Conservation (phyloP, 2,888 invertebrate species). For the Drosophila emarginata region DNA sequence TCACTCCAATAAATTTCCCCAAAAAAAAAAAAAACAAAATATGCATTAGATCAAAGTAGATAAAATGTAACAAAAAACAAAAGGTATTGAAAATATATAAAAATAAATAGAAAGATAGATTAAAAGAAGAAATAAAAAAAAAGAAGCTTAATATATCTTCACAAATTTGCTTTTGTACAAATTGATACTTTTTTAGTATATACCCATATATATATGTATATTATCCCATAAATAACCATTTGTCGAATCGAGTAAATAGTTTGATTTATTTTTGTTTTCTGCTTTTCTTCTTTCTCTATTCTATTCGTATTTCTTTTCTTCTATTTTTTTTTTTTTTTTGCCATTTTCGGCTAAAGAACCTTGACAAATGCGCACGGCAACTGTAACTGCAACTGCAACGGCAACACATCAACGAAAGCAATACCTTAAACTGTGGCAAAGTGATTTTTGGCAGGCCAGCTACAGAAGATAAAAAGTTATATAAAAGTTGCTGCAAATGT, state of each 20-base stretch:
- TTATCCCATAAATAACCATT: not conserved
- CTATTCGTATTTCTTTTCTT: too few relatives aligned
- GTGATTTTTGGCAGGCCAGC: slow-evolving; percentile 59
- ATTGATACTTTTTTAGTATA: not conserved
- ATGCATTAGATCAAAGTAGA: too few relatives aligned
- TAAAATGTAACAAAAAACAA: too few relatives aligned
- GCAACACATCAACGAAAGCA: slow-evolving; percentile 82
- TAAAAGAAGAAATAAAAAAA: too few relatives aligned
- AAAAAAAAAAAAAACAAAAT: too few relatives aligned
- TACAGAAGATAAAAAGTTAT: slow-evolving; percentile 42
- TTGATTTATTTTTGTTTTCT: not conserved
- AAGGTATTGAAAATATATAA: too few relatives aligned
- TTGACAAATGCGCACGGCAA: slow-evolving; percentile 52
- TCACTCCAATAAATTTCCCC: too few relatives aligned
- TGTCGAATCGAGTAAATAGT: not conserved
- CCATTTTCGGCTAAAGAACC: slow-evolving; percentile 51
- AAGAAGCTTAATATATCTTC: too few relatives aligned
- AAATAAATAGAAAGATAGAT: too few relatives aligned
- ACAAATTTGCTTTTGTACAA: not conserved
- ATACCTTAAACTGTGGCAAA: slow-evolving; percentile 80
- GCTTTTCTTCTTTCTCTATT: not conserved
- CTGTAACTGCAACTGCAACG: slow-evolving; percentile 40
- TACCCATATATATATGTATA: not conserved
- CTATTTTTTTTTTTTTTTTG: slow-evolving; percentile 12
- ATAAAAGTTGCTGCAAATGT: slow-evolving; percentile 56